phyloP scores from a whole-genome alignment of 1,140 invertebrate genomes.

The Anagrus nilaparvatae region DNA sequence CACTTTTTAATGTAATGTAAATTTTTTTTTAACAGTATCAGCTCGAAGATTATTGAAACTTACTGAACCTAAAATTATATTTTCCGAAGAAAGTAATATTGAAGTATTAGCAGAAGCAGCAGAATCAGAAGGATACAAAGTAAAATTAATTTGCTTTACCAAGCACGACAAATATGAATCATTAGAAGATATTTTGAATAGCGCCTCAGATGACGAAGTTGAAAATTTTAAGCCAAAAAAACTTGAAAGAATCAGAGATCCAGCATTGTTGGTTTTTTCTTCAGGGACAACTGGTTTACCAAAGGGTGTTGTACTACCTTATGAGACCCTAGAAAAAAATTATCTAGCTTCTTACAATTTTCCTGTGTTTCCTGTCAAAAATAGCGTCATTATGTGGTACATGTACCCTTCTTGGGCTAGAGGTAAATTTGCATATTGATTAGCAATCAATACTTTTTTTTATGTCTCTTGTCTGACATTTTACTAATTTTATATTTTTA shows the following conservation, averaged over 20 bases:
- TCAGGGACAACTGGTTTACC: constrained; percentile 26
- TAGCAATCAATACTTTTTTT: not conserved
- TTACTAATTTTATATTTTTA: no score
- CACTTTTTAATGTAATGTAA: no score
- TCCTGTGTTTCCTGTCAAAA: not conserved
- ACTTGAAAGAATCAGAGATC: constrained; percentile 12
- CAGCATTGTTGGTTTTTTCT: constrained; percentile 25
- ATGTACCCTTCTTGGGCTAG: constrained; percentile 17
- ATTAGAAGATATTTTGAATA: constrained; percentile 12
- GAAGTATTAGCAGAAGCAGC: constrained; percentile 17
- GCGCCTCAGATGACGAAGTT: constrained; percentile 6
- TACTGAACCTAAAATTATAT: constrained; percentile 28
- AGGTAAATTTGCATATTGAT: constrained; percentile 7
- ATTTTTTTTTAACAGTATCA: not conserved
- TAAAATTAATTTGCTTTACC: constrained; percentile 24
- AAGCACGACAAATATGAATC: constrained; percentile 11
- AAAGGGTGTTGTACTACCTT: constrained; percentile 19
- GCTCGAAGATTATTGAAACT: constrained; percentile 22
- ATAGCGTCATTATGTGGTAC: not conserved
- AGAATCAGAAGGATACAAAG: constrained; percentile 11
- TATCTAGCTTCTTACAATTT: not conserved
- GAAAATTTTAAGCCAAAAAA: constrained; percentile 7
- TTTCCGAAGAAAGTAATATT: constrained; percentile 17
- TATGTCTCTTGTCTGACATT: no score
- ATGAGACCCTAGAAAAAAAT: constrained; percentile 7